Percentiles rank a stretch among this genome's conserved stretches.
Evolutionary conservation across 2,797 vertebrate species (phyloP).

Genomic region (Etheostoma nigrum): DNA sequence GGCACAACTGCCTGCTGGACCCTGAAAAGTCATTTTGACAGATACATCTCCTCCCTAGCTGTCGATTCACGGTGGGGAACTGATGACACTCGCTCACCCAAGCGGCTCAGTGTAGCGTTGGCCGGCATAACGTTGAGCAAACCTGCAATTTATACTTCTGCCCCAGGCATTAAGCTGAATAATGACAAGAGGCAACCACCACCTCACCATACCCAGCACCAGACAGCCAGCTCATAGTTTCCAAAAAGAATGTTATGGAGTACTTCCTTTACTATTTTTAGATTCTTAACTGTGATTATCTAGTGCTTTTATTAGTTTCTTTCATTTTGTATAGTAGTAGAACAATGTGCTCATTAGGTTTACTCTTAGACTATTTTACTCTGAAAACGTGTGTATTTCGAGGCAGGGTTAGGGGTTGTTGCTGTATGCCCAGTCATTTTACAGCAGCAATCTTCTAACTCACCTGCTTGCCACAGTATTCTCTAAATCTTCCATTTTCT

Average conservation of each 20-base stretch:
- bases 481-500: conserved; percentile 13
- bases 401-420: not conserved
- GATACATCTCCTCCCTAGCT: conserved; percentile 87
- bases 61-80: conserved; percentile 73
- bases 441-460: conserved; percentile 15
- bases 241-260: not conserved
- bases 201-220: conserved; percentile 27
- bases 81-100: conserved; percentile 72
- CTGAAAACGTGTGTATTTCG: conserved; percentile 11
- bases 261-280: conserved; percentile 24
- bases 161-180: conserved; percentile 69
- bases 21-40: conserved; percentile 91
- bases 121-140: conserved; percentile 70
- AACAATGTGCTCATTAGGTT: conserved; percentile 7
- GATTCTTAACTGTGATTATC: conserved; percentile 6
- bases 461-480: conserved; percentile 10
- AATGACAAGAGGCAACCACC: conserved; percentile 65
- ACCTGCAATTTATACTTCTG: conserved; percentile 79
- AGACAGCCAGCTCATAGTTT: conserved; percentile 15
- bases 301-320: conserved; percentile 1
- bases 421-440: conserved; percentile 3
- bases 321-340: not conserved
- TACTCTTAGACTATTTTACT: conserved; percentile 8
- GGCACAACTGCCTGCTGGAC: conserved; percentile 82
- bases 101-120: conserved; percentile 64